Percentiles rank a stretch among this genome's conserved stretches.
Conservation (phyloP, 1,140 invertebrate genomes). For the Armadillidium nasatum region DNA sequence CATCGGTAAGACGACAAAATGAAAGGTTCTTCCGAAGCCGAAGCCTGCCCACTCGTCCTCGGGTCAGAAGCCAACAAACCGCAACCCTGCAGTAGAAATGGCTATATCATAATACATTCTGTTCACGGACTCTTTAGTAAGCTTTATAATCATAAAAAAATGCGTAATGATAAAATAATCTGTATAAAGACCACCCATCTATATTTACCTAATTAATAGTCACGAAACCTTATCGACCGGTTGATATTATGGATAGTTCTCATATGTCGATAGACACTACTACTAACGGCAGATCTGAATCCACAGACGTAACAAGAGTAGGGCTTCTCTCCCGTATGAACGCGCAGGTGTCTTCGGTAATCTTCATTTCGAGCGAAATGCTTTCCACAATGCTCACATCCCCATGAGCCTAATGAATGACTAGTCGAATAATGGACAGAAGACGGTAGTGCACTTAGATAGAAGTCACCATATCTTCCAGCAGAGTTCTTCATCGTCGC, state of each 20-base stretch:
- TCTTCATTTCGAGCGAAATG: slow-evolving; percentile 24
- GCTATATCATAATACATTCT: background rate
- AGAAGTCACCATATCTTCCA: too few species aligned
- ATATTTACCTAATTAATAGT: background rate
- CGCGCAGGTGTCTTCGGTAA: slow-evolving; percentile 16
- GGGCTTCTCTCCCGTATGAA: slow-evolving; percentile 23
- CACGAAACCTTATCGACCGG: background rate
- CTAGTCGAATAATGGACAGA: too few species aligned
- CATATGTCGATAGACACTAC: slow-evolving; percentile 42
- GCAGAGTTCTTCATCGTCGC: too few species aligned
- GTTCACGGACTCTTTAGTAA: background rate
- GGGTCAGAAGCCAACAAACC: background rate
- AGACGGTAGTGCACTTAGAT: too few species aligned
- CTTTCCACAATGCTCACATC: slow-evolving; percentile 11
- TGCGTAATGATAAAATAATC: too few species aligned
- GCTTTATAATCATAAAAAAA: background rate
- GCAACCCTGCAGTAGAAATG: slow-evolving; percentile 11
- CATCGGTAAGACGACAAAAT: background rate
- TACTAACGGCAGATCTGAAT: slow-evolving; percentile 35
- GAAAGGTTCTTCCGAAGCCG: background rate
- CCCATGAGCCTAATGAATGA: too few species aligned
- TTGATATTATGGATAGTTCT: slow-evolving; percentile 3
- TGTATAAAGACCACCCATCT: background rate
- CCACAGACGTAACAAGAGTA: slow-evolving; percentile 27
- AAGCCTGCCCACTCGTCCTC: background rate